Evolutionary conservation across 1,140 invertebrate species (phyloP).

Genomic region (Copidosoma floridanum): DNA sequence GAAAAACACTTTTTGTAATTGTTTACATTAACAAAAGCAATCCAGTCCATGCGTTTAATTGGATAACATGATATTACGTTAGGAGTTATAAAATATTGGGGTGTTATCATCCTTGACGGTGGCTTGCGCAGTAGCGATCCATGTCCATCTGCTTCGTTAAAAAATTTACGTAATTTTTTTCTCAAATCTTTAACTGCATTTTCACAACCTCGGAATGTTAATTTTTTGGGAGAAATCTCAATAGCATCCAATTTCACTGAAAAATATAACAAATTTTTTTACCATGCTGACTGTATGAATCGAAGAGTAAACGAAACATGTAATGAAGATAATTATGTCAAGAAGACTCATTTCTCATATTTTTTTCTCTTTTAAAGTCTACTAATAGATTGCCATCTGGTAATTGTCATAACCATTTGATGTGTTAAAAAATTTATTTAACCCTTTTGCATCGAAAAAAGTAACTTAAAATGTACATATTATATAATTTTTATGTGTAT

Average conservation of each 20-base stretch:
- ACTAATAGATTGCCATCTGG: too few species aligned
- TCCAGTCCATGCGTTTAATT: constrained; percentile 3
- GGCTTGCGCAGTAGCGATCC: constrained; percentile 11
- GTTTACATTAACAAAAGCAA: background rate
- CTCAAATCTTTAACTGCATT: background rate
- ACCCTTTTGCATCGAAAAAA: too few species aligned
- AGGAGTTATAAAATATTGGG: constrained; percentile 7
- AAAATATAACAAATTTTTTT: too few species aligned
- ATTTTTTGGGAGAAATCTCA: background rate
- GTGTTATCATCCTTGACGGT: constrained; percentile 4
- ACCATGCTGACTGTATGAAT: too few species aligned
- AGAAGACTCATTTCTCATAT: too few species aligned
- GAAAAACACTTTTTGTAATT: constrained; percentile 13
- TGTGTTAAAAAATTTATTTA: too few species aligned
- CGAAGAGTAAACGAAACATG: too few species aligned
- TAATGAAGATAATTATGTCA: too few species aligned
- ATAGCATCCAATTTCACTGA: constrained; percentile 22
- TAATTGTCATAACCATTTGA: too few species aligned
- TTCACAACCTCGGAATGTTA: background rate
- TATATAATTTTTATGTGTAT: too few species aligned
- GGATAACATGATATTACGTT: background rate
- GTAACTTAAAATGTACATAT: too few species aligned
- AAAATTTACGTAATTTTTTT: constrained; percentile 9
- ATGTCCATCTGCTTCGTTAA: constrained; percentile 17
- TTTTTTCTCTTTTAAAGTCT: too few species aligned